Base-by-base conservation (phyloP, 1,140 invertebrate species). In the Leptestheria dahalacensis region DNA sequence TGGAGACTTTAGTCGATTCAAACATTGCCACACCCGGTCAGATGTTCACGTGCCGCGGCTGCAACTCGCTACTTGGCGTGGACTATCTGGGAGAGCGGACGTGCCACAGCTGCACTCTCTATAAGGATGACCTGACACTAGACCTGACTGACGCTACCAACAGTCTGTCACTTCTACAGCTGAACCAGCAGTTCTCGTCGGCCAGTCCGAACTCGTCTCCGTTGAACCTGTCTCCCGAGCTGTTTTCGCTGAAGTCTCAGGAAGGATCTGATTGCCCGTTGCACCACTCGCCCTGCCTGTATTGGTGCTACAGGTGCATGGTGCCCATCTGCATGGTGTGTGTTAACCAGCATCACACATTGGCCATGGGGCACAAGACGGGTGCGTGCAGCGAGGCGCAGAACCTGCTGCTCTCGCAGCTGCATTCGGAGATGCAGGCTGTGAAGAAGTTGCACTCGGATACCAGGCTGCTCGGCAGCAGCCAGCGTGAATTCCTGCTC, bases 281-380 rank as follows among this genome's bases (percentile, higher is more conserved):
- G 18, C 54, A 56, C 25, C 54, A 56, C 33, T 56, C 54, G 81
- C 83, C 83, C 20, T 70, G 81, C 61, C 78, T 81, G 25, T 70
- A 82, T 18, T 86, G 83, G 83, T 86, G 84, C 68, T 77, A 77
- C 57, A 79, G 75, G 20, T 86, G 84, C 67, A 76, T 76, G 51
- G 71, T 71, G 21, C 70, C 77, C 23, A 71, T 85, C 15, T 86
- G 84, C 65, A 74, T 79, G 60, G 80, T 78, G 4, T 86, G 84
- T 66, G 79, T 80, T 2, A 75, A 76, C 18, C 78, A 77, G 10
- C 73, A 76, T 51, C 78, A 82, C 57, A 85, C 63, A 70, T 75
- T 2, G 41, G 15, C 28, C n/a, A 41, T n/a, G 12, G 75, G 72
- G 23, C 83, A 85, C 70, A 77, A 78, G 68, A 76, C 84, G 28